A percentile compares a stretch with the other conserved stretches of the same genome.
These are phyloP conservation scores for Diarsia mendica DNA, from an alignment of 2,888 invertebrate species.

Conservation along the genomic window DNA sequence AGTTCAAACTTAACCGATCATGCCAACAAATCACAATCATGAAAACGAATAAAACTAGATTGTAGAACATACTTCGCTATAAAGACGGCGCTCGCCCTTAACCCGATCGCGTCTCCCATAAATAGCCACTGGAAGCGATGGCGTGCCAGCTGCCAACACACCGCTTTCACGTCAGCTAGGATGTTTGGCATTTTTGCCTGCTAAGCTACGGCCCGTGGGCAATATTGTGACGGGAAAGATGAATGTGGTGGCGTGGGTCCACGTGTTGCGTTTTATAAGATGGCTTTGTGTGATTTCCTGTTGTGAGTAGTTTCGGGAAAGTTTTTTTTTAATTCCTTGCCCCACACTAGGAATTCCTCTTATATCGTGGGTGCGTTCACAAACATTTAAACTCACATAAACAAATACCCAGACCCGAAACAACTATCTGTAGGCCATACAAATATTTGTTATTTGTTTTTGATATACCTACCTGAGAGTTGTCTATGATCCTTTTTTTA, in stretches of 20 bases:
- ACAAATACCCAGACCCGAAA: too few species aligned
- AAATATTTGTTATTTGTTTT: too few species aligned
- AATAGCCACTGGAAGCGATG: slow-evolving; percentile 71
- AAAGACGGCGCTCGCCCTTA: slow-evolving; percentile 64
- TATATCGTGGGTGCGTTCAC: too few species aligned
- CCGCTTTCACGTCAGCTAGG: slow-evolving; percentile 30
- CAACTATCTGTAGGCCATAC: too few species aligned
- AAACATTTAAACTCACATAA: too few species aligned
- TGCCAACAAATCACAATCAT: background rate
- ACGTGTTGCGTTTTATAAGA: slow-evolving; percentile 20
- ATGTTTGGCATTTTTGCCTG: slow-evolving; percentile 52
- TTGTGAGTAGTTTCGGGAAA: background rate
- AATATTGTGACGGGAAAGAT: slow-evolving; percentile 30
- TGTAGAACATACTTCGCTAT: slow-evolving; percentile 13
- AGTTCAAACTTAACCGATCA: too few species aligned
- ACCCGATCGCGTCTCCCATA: slow-evolving; percentile 59
- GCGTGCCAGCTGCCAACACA: slow-evolving; percentile 70
- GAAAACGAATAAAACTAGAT: background rate
- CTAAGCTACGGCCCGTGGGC: slow-evolving; percentile 4
- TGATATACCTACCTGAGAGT: too few species aligned
- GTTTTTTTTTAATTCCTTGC: too few species aligned
- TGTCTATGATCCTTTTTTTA: too few species aligned
- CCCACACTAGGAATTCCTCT: too few species aligned
- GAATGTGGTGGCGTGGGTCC: background rate
- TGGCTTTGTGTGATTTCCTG: background rate